A percentile compares a stretch with the other conserved stretches of the same genome.
phyloP scores from a whole-genome alignment of 2,888 invertebrate genomes.

The Epistrophella euchroma region DNA sequence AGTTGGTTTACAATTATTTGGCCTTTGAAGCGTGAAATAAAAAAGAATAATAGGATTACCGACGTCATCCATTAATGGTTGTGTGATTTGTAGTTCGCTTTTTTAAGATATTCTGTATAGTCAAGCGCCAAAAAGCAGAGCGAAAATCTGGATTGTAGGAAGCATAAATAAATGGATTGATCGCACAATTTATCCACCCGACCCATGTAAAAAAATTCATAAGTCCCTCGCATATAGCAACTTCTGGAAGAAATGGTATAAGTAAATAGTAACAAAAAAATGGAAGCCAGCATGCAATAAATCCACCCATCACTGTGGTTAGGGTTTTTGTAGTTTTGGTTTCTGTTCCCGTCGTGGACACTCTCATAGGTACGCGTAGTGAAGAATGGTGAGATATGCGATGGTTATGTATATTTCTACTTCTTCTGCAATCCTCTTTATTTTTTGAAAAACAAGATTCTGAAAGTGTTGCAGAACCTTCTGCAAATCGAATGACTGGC shows the following conservation, averaged over 20 bases:
- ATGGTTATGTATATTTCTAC: slow-evolving; percentile 56
- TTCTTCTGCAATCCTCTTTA: slow-evolving; percentile 43
- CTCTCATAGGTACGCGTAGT: slow-evolving; percentile 84
- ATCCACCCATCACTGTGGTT: slow-evolving; percentile 94
- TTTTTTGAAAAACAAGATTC: slow-evolving; percentile 78
- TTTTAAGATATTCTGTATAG: slow-evolving; percentile 84
- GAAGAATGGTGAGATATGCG: slow-evolving; percentile 76
- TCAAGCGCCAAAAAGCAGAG: slow-evolving; percentile 93
- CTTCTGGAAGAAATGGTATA: slow-evolving; percentile 90
- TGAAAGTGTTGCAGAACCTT: slow-evolving; percentile 79
- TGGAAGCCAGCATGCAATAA: slow-evolving; percentile 94
- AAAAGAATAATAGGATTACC: background rate
- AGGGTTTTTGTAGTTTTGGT: slow-evolving; percentile 95
- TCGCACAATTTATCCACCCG: slow-evolving; percentile 95
- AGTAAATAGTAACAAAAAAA: slow-evolving; percentile 93
- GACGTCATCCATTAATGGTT: background rate
- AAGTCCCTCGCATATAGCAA: slow-evolving; percentile 86
- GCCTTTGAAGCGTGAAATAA: too few species aligned
- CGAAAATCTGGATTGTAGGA: slow-evolving; percentile 95
- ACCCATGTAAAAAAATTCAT: slow-evolving; percentile 93
- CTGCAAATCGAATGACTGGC: slow-evolving; percentile 79
- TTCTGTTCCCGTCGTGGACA: slow-evolving; percentile 89
- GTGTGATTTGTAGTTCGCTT: slow-evolving; percentile 76
- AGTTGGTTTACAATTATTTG: too few species aligned
- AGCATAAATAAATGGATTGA: slow-evolving; percentile 96